Conservation (phyloP, 2,888 invertebrate species). For the Stenurella melanura region DNA sequence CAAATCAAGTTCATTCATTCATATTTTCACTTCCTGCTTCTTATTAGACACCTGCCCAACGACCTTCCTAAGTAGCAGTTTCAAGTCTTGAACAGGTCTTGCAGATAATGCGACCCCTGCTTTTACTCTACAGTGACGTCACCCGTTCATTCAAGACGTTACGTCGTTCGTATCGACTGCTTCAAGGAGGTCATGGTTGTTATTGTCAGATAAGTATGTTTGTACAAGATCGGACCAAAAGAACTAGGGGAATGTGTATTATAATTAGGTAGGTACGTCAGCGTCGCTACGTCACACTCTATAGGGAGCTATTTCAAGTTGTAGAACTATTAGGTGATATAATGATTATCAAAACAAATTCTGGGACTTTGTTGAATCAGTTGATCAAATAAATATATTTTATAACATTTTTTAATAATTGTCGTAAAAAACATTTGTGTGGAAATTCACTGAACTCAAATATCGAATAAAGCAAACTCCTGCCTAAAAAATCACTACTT, state of each 20-base stretch:
- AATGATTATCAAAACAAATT: no score
- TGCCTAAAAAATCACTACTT: no score
- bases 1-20: conserved; percentile 35
- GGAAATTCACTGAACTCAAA: no score
- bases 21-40: conserved; percentile 23
- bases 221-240: conserved; percentile 5
- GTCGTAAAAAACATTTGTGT: no score
- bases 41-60: conserved; percentile 33
- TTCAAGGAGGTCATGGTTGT: conserved; percentile 36
- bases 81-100: conserved; percentile 33
- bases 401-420: no score
- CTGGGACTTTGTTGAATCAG: no score
- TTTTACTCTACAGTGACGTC: conserved; percentile 37
- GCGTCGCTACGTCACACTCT: neutral
- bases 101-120: conserved; percentile 36
- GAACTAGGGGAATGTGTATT: conserved; percentile 28
- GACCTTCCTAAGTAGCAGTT: conserved; percentile 31
- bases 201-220: conserved; percentile 26
- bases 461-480: no score
- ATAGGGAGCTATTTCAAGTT: no score
- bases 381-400: no score
- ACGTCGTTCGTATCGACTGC: neutral
- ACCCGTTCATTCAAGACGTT: conserved; percentile 37
- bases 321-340: no score
- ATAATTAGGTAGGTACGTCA: neutral